Conservation (phyloP, 92 coral and sea anemone species). For the Umimayanthus chanpuru region DNA sequence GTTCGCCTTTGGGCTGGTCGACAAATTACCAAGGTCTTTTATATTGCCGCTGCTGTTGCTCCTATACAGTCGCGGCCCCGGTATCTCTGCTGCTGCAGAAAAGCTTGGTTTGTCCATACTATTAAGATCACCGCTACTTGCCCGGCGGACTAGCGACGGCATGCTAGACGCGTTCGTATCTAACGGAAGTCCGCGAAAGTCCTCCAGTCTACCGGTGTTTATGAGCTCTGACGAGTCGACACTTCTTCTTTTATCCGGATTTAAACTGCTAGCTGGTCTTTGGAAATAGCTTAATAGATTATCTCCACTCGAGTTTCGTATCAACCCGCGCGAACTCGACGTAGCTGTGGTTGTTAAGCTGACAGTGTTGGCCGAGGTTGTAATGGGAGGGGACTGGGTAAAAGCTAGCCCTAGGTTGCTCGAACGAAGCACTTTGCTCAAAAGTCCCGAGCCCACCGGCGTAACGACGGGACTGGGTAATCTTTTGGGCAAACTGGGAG, state of each 20-base stretch:
- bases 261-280: constrained; percentile 50
- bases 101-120: constrained; percentile 55
- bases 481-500: constrained; percentile 42
- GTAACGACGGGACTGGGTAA: constrained; percentile 41
- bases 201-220: constrained; percentile 25
- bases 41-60: constrained; percentile 91
- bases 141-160: constrained; percentile 85
- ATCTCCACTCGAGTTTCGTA: constrained; percentile 87
- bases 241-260: constrained; percentile 73
- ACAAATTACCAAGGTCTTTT: constrained; percentile 66
- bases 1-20: constrained; percentile 14
- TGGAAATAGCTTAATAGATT: constrained; percentile 74
- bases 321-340: constrained; percentile 65
- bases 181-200: constrained; percentile 21
- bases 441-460: constrained; percentile 61
- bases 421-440: constrained; percentile 78
- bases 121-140: constrained; percentile 91
- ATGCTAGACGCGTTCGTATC: constrained; percentile 53
- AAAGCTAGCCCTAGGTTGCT: constrained; percentile 67
- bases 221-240: constrained; percentile 61
- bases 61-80: constrained; percentile 63
- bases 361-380: constrained; percentile 75
- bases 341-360: constrained; percentile 65
- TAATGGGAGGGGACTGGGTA: constrained; percentile 70
- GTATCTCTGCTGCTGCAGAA: constrained; percentile 25